Evolutionary conservation across 2,888 invertebrate species (phyloP).

Genomic region (Acanthopleura granulata): DNA sequence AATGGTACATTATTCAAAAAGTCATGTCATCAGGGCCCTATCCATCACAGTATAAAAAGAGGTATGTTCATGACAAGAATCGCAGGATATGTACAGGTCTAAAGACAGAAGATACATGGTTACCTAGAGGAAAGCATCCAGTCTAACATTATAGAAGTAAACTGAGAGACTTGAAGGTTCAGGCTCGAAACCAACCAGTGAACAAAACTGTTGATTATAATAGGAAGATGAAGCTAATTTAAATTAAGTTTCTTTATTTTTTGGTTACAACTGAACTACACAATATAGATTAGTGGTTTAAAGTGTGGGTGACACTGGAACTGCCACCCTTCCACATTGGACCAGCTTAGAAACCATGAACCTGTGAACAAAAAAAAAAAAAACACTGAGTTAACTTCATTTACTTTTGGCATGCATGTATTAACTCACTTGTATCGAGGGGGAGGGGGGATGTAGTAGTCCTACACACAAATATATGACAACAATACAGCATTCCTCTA

Average conservation of each 20-base stretch:
- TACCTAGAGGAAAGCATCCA: background rate
- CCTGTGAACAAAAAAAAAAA: background rate
- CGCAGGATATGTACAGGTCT: background rate
- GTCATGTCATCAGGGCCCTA: background rate
- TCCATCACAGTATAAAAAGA: background rate
- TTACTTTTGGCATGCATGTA: no score
- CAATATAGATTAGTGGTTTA: no score
- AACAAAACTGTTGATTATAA: no score
- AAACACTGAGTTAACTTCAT: background rate
- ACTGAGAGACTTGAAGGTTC: background rate
- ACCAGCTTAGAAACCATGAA: slow-evolving; percentile 1
- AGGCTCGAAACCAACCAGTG: no score
- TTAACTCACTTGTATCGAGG: no score
- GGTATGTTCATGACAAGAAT: background rate
- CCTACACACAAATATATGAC: no score
- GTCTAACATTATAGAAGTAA: background rate
- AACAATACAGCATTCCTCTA: no score
- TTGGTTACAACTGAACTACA: no score
- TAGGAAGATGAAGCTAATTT: no score
- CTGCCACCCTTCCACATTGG: background rate
- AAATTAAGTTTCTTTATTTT: no score
- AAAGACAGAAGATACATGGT: background rate
- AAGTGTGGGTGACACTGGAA: background rate
- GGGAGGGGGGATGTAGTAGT: no score
- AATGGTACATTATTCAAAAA: no score